Conservation (phyloP, 2,888 invertebrate species). For the Folsomia candida region DNA sequence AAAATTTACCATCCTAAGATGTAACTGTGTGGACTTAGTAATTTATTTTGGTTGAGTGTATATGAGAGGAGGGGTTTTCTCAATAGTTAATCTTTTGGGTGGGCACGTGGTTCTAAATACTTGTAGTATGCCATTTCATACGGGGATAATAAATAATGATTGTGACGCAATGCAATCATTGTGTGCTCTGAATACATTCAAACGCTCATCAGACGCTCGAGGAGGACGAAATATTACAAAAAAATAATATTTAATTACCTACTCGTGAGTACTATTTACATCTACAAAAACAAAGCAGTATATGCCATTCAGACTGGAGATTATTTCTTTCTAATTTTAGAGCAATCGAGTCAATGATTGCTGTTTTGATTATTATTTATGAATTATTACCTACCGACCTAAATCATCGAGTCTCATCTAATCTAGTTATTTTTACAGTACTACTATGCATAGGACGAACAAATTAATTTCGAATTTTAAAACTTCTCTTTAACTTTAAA, state of each 20-base stretch:
- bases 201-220: too few species aligned
- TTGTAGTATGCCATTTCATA: too few species aligned
- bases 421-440: neutral
- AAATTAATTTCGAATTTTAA: slow-evolving; percentile 1
- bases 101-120: too few species aligned
- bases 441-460: neutral
- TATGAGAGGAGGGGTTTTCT: neutral
- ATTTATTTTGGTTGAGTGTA: too few species aligned
- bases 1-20: neutral
- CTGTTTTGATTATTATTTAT: slow-evolving; percentile 7
- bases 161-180: too few species aligned
- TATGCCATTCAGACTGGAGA: slow-evolving; percentile 23
- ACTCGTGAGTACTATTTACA: neutral
- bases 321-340: slow-evolving; percentile 20
- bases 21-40: neutral
- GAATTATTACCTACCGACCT: neutral
- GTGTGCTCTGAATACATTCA: too few species aligned
- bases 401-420: neutral
- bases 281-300: slow-evolving; percentile 16
- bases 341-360: slow-evolving; percentile 43
- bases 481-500: too few species aligned
- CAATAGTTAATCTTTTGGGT: too few species aligned
- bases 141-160: too few species aligned
- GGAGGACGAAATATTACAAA: too few species aligned
- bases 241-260: too few species aligned